Conservation (phyloP, 2,888 invertebrate genomes). For the Polyommatus iphigenia region DNA sequence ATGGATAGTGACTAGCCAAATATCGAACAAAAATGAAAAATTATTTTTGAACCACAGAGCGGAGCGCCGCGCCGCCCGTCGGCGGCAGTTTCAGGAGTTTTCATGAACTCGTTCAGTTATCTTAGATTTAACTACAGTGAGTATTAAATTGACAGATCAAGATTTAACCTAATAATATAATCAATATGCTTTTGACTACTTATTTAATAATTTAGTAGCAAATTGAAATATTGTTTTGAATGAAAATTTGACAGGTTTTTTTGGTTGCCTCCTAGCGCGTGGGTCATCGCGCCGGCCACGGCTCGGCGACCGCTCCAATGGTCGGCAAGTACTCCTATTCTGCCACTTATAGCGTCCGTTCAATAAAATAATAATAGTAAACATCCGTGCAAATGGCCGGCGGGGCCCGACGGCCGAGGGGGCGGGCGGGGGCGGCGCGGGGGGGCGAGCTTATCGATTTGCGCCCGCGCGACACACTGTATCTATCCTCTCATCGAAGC, state of each 20-base stretch:
- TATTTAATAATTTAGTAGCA: too few species aligned
- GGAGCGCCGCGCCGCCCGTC: too few species aligned
- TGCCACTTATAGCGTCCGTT: slow-evolving; percentile 73
- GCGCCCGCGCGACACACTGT: slow-evolving; percentile 79
- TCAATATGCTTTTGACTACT: too few species aligned
- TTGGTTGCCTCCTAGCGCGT: neutral
- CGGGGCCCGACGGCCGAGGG: slow-evolving; percentile 49
- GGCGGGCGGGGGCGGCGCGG: slow-evolving; percentile 52
- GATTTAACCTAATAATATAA: too few species aligned
- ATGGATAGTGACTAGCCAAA: too few species aligned
- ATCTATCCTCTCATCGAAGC: slow-evolving; percentile 80
- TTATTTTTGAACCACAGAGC: too few species aligned
- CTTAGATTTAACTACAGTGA: too few species aligned
- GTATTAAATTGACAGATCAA: too few species aligned
- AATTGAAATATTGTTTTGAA: neutral
- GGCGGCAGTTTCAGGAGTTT: too few species aligned
- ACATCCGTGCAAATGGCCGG: slow-evolving; percentile 80
- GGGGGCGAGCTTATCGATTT: slow-evolving; percentile 66
- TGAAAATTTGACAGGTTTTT: neutral
- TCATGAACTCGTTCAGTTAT: too few species aligned
- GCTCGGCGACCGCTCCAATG: slow-evolving; percentile 44
- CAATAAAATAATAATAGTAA: slow-evolving; percentile 81
- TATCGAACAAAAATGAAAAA: too few species aligned
- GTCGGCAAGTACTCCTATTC: slow-evolving; percentile 73
- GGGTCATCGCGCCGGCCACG: neutral